Conservation (phyloP, 2,797 vertebrate species). For the Chloroceryle inda region DNA sequence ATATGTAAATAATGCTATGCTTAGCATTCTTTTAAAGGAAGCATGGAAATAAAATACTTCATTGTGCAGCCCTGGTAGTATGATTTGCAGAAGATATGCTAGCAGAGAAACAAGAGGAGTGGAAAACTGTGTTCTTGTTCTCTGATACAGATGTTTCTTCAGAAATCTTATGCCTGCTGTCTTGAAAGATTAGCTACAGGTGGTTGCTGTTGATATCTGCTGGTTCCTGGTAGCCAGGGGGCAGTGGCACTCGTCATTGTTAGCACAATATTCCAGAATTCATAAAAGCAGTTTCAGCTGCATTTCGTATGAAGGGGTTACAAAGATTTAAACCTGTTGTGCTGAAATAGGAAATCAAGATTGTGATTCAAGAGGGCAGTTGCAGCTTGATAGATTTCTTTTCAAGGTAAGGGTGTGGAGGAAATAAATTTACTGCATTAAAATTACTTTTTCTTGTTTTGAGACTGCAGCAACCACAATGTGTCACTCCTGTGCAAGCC, state of each 20-base stretch:
- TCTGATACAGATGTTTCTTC: accelerated
- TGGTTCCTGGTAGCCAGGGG: not conserved
- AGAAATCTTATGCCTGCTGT: not conserved
- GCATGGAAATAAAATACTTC: not conserved
- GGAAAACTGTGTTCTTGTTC: not conserved
- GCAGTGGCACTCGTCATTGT: not conserved
- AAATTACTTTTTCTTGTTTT: not conserved
- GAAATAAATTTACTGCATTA: not conserved
- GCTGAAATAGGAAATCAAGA: not conserved
- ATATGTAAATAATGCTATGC: not conserved
- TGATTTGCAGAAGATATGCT: not conserved
- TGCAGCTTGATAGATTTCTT: not conserved
- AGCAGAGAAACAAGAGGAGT: not conserved
- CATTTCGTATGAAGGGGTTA: not conserved
- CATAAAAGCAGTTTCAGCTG: not conserved
- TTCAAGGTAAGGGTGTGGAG: not conserved
- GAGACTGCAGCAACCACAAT: not conserved
- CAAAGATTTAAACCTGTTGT: not conserved
- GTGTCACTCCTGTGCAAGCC: not conserved
- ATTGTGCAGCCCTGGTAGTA: not conserved
- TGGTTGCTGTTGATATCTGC: not conserved
- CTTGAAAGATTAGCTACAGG: not conserved
- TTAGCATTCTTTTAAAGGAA: not conserved
- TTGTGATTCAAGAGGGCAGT: not conserved
- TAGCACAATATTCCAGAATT: not conserved